phyloP scores from a whole-genome alignment of 2,797 vertebrate genomes.

The Cossypha niveicapilla region DNA sequence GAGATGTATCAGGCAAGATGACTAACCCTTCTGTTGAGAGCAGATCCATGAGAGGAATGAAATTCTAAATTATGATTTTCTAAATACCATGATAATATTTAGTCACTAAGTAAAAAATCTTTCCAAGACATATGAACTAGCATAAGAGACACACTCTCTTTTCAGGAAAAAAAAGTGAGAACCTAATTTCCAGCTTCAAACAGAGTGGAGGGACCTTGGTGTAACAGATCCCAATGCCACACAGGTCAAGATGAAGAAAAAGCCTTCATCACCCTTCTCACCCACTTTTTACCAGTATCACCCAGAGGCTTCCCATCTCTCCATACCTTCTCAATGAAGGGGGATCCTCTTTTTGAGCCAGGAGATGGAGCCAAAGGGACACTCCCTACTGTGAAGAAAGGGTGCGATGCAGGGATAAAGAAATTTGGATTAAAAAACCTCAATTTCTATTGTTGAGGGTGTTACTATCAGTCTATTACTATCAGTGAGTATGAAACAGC shows the following conservation, averaged over 20 bases:
- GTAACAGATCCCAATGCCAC: neutral
- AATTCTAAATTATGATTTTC: neutral
- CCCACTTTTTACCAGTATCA: neutral
- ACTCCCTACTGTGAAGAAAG: neutral
- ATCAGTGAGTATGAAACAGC: neutral
- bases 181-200: neutral
- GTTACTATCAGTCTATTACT: neutral
- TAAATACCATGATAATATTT: slow-evolving; percentile 33
- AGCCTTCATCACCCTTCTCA: neutral
- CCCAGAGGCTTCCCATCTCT: neutral
- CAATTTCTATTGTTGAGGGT: neutral
- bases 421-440: neutral
- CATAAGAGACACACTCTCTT: neutral
- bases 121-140: neutral
- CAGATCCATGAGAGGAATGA: neutral
- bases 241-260: neutral
- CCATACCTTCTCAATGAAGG: neutral
- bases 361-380: slow-evolving; percentile 58
- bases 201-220: neutral
- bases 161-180: neutral
- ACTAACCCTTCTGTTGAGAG: slow-evolving; percentile 28
- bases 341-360: slow-evolving; percentile 16
- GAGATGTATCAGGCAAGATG: neutral
- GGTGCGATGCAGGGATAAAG: neutral
- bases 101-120: neutral